Evolutionary conservation across 2,888 invertebrate species (phyloP).

Genomic region (Amaurobius ferox): DNA sequence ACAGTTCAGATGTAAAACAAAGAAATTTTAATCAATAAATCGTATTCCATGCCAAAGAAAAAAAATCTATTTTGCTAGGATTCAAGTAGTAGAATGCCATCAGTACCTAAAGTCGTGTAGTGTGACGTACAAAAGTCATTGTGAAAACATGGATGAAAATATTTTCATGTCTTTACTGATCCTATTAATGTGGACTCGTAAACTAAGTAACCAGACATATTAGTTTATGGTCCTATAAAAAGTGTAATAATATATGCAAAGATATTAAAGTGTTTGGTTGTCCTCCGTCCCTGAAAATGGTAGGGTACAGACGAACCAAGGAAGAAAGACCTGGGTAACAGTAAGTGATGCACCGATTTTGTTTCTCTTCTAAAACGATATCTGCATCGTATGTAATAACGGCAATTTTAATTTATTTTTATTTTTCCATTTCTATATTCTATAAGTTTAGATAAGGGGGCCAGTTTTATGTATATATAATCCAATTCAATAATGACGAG

Average conservation of each 20-base stretch:
- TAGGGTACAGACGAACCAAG: constrained; percentile 20
- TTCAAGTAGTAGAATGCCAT: background rate
- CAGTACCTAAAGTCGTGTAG: background rate
- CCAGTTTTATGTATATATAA: too few relatives aligned
- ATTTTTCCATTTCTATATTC: too few relatives aligned
- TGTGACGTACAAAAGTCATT: background rate
- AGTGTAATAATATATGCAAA: constrained; percentile 34
- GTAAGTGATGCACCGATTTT: constrained; percentile 25
- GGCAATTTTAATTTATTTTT: too few relatives aligned
- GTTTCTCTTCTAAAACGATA: too few relatives aligned
- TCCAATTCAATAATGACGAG: too few relatives aligned
- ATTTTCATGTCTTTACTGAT: background rate
- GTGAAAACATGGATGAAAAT: background rate
- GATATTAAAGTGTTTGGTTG: constrained; percentile 19
- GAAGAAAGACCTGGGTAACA: constrained; percentile 35
- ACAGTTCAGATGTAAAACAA: background rate
- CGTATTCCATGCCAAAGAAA: background rate
- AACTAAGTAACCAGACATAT: background rate
- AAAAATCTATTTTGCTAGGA: background rate
- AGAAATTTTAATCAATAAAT: too few relatives aligned
- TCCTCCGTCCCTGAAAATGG: background rate
- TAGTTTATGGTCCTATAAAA: constrained; percentile 41
- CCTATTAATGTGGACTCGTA: background rate
- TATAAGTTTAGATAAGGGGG: too few relatives aligned
- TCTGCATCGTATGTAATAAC: too few relatives aligned